Conservation (phyloP, 2,113 vertebrate genomes). For the Rhinoptilus africanus region DNA sequence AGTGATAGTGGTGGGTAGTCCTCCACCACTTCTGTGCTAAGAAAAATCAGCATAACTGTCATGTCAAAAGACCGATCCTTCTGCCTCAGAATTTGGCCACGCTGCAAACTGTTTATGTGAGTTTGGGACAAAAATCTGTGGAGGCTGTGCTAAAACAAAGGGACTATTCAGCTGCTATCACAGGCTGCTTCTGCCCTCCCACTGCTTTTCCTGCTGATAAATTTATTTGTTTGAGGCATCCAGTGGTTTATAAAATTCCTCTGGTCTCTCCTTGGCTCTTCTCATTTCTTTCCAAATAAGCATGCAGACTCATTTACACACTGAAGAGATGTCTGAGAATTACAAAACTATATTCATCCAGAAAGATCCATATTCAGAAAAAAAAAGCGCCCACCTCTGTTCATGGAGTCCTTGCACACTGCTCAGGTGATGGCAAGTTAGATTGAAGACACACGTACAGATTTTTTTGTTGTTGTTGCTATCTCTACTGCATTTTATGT, state of each 20-base stretch:
- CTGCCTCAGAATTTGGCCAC: not conserved
- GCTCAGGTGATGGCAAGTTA: not conserved
- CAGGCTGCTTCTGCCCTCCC: not conserved
- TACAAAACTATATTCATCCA: not conserved
- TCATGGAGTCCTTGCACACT: fast-evolving
- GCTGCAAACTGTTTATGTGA: not conserved
- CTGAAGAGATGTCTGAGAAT: not conserved
- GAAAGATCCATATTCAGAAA: not conserved
- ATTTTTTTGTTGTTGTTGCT: not conserved
- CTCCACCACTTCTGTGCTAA: not conserved
- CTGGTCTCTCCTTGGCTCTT: not conserved
- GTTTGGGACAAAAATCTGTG: not conserved
- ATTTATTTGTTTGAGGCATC: not conserved
- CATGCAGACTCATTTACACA: not conserved
- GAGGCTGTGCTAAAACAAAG: not conserved
- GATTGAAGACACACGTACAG: not conserved
- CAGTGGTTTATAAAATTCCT: not conserved
- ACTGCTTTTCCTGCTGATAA: not conserved
- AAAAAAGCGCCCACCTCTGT: not conserved
- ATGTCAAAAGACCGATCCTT: not conserved
- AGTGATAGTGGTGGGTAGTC: not conserved
- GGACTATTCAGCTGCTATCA: not conserved
- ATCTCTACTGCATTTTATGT: not conserved
- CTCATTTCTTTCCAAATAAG: not conserved
- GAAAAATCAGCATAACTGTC: not conserved